Evolutionary conservation across 2,113 vertebrate species (phyloP).

Genomic region (Solenodon paradoxus): DNA sequence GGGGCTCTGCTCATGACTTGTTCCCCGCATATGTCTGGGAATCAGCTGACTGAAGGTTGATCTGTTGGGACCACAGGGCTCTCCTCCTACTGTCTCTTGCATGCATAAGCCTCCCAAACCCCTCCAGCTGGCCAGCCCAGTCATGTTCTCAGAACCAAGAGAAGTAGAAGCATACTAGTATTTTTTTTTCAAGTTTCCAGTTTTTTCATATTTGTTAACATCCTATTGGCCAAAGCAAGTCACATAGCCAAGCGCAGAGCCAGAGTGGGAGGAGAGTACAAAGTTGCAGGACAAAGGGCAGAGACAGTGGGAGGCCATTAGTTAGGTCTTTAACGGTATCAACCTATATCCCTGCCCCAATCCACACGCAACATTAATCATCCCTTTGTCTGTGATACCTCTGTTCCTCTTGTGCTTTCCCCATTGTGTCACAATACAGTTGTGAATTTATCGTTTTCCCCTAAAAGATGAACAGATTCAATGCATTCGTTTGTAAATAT

Average conservation of each 20-base stretch:
- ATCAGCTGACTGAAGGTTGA: background rate
- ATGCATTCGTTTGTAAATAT: background rate
- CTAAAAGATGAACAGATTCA: background rate
- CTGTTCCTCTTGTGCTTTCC: background rate
- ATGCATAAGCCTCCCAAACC: background rate
- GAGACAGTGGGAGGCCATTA: background rate
- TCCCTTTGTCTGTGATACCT: background rate
- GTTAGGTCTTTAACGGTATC: background rate
- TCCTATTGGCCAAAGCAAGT: background rate
- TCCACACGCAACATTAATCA: background rate
- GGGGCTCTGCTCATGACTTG: background rate
- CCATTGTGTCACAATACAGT: background rate
- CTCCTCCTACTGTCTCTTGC: background rate
- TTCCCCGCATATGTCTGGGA: background rate
- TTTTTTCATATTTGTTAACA: slow-evolving; percentile 3
- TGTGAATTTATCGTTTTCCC: background rate
- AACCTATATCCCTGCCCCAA: no score
- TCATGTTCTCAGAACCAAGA: background rate
- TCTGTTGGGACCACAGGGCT: background rate
- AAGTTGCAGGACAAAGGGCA: background rate
- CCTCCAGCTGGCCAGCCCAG: background rate
- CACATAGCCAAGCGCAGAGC: background rate
- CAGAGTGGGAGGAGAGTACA: background rate
- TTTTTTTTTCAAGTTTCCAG: background rate
- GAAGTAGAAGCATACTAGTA: background rate